Conservation (phyloP, 2,797 vertebrate genomes). For the Rhynchotus rufescens region DNA sequence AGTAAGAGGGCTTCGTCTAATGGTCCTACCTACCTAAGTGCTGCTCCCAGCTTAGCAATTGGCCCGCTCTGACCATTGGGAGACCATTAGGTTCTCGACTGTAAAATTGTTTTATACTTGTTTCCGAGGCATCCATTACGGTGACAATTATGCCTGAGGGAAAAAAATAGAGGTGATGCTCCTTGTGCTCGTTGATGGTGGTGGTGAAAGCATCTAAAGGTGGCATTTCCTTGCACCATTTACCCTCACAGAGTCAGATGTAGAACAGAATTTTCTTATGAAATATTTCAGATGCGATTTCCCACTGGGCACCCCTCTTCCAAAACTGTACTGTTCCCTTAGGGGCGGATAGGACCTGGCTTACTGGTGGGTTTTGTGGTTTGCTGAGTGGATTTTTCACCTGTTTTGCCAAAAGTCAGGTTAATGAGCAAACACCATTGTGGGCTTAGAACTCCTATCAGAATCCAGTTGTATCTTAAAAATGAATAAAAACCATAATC, state of each 20-base stretch:
- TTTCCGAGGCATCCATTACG: constrained; percentile 47
- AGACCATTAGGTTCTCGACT: neutral
- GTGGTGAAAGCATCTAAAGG: constrained; percentile 5
- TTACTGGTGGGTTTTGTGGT: neutral
- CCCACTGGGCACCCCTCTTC: neutral
- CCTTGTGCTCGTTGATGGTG: neutral
- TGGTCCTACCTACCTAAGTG: neutral
- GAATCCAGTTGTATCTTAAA: neutral
- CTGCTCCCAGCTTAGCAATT: neutral
- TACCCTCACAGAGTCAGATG: neutral
- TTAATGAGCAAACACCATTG: neutral
- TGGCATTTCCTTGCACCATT: neutral
- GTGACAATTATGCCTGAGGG: constrained; percentile 13
- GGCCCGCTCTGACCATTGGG: neutral
- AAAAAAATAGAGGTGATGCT: neutral
- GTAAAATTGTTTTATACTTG: constrained; percentile 36
- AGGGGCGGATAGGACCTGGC: neutral
- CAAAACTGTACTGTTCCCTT: constrained; percentile 42
- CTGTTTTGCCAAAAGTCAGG: neutral
- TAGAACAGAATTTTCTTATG: constrained; percentile 23
- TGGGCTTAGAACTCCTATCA: constrained; percentile 20
- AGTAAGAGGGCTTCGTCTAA: constrained; percentile 44
- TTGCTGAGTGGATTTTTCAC: neutral
- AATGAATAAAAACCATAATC: constrained; percentile 12
- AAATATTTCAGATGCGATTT: constrained; percentile 59